Percentiles rank a stretch among this genome's conserved stretches.
These are phyloP conservation scores for Bombyx mandarina DNA, from an alignment of 1,140 invertebrate genomes.

Conservation along the genomic window DNA sequence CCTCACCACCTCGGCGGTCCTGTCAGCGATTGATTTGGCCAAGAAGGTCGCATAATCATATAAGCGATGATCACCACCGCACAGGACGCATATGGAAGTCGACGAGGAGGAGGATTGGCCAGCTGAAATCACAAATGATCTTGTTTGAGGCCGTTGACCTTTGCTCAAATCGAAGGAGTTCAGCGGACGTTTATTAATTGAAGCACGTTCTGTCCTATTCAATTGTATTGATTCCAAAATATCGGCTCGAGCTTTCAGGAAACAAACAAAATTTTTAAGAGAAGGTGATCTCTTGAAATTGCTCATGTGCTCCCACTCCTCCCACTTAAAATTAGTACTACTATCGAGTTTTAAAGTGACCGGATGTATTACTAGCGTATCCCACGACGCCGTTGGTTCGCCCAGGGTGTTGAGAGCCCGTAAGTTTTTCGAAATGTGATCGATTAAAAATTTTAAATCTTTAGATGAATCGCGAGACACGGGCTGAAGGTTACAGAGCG, in stretches of 20 bases:
- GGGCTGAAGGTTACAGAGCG: no score
- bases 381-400: neutral
- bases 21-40: neutral
- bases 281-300: neutral
- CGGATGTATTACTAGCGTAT: neutral
- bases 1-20: neutral
- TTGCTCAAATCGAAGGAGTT: neutral
- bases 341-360: neutral
- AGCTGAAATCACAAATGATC: neutral
- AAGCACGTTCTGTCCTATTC: neutral
- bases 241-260: constrained; percentile 6
- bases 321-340: no score
- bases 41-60: constrained; percentile 1
- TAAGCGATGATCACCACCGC: constrained; percentile 1
- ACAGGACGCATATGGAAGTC: neutral
- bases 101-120: neutral
- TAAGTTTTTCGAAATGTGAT: neutral
- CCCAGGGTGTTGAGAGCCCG: neutral
- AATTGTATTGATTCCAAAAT: constrained; percentile 2
- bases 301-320: constrained; percentile 6
- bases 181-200: neutral
- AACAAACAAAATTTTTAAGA: constrained; percentile 7
- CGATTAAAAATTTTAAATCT: no score
- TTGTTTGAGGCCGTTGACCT: neutral
- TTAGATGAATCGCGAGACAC: no score